Base-by-base conservation (phyloP, 2,888 invertebrate genomes). In the Aphidoletes aphidimyza region DNA sequence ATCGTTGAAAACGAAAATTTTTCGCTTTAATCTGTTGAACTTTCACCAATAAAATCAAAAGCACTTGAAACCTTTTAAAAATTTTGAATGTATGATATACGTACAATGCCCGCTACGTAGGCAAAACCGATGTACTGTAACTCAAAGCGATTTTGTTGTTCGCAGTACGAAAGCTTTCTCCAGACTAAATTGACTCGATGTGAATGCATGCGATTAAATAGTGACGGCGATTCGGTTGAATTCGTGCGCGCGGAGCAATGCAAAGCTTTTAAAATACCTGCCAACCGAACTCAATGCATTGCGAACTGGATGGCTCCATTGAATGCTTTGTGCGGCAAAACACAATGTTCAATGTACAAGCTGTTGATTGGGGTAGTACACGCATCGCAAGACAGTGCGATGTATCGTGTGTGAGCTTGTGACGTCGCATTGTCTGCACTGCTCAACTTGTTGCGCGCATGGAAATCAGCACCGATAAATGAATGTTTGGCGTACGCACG, bases 131-230 rank as follows among this genome's bases (percentile, higher is more conserved):
- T n/a, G n/a, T n/a, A n/a, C n/a, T n/a, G n/a, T n/a, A n/a, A n/a
- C n/a, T n/a, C n/a, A n/a, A n/a, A n/a, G n/a, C n/a, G n/a, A n/a
- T 2, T 2, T 54, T 1, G 30, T 69, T 69, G 69, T 30, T 34
- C 26, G 30, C 34, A 19, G 34, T 2, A 69, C 30, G 69, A 34
- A 69, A 69, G 69, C 30, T 69, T 69, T 14, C 69, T 69, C 69
- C 3, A 69, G 69, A 69, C 69, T 69, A 30, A 30, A 11, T 30
- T 5, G 11, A 2, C 1, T 30, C 14, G 69, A 30, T 26, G 30
- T 69, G 69, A 69, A 69, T 69, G 69, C 69, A 69, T 69, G 69
- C 69, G 69, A 69, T 14, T 69, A 69, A 69, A 69, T 69, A 69
- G 19, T 17, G 8, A 22, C 54, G 6, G 47, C 26, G 0, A 69